Evolutionary conservation across 2,113 vertebrate species (phyloP).

Genomic region (Dromaius novaehollandiae): DNA sequence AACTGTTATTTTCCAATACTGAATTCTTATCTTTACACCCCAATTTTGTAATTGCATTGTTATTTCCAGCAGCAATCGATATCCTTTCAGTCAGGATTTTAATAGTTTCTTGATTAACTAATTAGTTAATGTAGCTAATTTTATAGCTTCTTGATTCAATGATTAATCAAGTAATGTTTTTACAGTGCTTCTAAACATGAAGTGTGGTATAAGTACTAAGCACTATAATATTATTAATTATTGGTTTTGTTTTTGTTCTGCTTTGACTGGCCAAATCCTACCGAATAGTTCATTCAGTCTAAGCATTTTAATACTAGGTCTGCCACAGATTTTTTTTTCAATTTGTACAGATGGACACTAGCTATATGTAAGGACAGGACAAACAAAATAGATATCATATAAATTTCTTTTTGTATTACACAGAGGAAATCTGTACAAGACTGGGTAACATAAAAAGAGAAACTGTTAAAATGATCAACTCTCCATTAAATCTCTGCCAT

Average conservation of each 20-base stretch:
- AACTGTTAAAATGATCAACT: neutral
- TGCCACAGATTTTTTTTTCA: neutral
- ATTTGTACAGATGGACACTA: neutral
- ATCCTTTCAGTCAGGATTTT: constrained; percentile 31
- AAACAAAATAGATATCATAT: neutral
- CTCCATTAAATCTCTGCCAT: neutral
- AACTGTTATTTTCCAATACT: neutral
- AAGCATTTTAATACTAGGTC: neutral
- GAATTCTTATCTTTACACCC: neutral
- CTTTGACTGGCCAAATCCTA: neutral
- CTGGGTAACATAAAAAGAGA: neutral
- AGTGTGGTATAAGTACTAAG: neutral
- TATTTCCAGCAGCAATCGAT: constrained; percentile 26
- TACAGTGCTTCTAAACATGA: neutral
- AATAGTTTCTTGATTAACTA: constrained; percentile 40
- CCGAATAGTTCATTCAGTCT: neutral
- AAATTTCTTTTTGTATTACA: neutral
- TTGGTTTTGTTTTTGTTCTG: neutral
- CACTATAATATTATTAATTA: neutral
- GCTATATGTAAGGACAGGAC: neutral
- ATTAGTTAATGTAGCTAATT: constrained; percentile 49
- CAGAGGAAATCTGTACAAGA: neutral
- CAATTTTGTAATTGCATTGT: constrained; percentile 6
- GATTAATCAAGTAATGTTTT: constrained; percentile 28
- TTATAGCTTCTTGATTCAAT: constrained; percentile 36